Conservation (phyloP, 1,140 invertebrate species). For the Hormaphis cornu region DNA sequence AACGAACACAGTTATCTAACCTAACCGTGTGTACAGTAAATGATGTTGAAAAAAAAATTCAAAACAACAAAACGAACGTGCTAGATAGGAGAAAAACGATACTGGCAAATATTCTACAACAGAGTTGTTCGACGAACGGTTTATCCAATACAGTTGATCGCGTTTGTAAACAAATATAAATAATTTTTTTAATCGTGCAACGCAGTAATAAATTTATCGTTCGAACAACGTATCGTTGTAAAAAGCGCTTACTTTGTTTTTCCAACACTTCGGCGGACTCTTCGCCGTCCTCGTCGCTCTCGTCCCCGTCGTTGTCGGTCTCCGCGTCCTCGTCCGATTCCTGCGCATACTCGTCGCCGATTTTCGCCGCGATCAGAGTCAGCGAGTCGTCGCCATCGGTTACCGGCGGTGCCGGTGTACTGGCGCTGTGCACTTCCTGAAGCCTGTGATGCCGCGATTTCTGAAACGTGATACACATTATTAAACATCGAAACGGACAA, state of each 20-base stretch:
- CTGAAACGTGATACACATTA: not conserved
- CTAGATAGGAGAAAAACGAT: too few species aligned
- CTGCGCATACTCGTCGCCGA: not conserved
- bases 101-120: too few species aligned
- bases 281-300: constrained; percentile 8
- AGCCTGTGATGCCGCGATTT: constrained; percentile 10
- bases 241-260: constrained; percentile 18
- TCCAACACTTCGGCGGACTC: constrained; percentile 13
- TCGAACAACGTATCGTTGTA: too few species aligned
- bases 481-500: too few species aligned
- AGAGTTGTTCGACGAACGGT: too few species aligned
- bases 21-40: too few species aligned
- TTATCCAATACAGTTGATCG: too few species aligned
- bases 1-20: too few species aligned
- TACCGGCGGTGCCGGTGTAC: not conserved
- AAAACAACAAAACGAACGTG: too few species aligned
- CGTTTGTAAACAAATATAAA: too few species aligned
- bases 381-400: not conserved
- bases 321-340: not conserved
- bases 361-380: not conserved
- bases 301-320: not conserved
- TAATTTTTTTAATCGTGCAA: too few species aligned
- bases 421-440: not conserved
- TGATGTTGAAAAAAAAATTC: too few species aligned
- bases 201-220: not conserved